Evolutionary conservation across 1,140 invertebrate species (phyloP), one percentile per base, ranked within the genome.

Genomic region (Neodiprion lecontei): DNA sequence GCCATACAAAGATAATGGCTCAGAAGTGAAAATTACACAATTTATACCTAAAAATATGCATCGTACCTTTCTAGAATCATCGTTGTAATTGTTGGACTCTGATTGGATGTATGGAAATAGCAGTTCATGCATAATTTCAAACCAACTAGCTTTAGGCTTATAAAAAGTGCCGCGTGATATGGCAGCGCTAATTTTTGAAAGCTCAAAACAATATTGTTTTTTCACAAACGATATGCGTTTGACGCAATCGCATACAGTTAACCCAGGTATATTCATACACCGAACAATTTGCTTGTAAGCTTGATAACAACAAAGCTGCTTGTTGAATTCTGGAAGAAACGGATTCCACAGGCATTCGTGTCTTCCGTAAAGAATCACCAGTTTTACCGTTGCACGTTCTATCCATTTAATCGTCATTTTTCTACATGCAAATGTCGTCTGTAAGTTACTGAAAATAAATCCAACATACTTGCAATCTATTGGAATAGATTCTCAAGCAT

Each of bases 61-160:
- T 40, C 28, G 4, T 61, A 61, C 53, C 8, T 61, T 61, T 17
- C 70, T 47, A 40, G 47, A 14, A 71, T 71, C 70, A 7, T 50
- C 70, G 23, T 14, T 17, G 48, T 8, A n/a, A 50, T 71, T 40
- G 23, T 9, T 12, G 47, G 23, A 12, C 9, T 17, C 53, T 11
- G 53, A 71, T 48, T 71, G 40, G 7, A 48, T 71, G 12, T 40
- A 50, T 14, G 70, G 70, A 50, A 71, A 71, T 11, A 71, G 48
- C 47, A 71, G n/a, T 49, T 71, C 70, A n/a, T 71, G 70, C 70
- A 71, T 40, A 14, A 71, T 71, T 71, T 71, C 70, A 50, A 71
- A 71, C 70, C 70, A 71, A 11, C 9, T 47, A 14, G 48, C 48
- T 71, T 71, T 71, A 17, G 70, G 70, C 48, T 71, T 71, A 21